Base-by-base conservation (phyloP, 1,140 invertebrate genomes). In the Euwallacea similis region DNA sequence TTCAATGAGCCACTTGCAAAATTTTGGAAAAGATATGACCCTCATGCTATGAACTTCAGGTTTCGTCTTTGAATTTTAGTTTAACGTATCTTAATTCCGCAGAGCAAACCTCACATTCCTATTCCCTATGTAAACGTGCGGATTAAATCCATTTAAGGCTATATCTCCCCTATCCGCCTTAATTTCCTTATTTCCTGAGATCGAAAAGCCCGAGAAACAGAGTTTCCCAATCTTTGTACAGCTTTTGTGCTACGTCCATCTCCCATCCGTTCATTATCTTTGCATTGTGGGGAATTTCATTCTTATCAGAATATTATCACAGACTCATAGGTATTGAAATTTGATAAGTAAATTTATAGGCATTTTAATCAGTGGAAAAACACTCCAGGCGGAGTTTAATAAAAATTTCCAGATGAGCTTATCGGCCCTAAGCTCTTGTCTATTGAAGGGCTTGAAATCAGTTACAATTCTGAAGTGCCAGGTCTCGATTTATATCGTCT, bases 401-500 rank as follows among this genome's bases (percentile, higher is more conserved):
- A 64, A 64, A 53, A 64, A 64, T 64, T 64, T 64, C 44, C 47
- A 64, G 44, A 64, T 64, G 62, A 53, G 47, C 8, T 64, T 47
- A 47, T 42, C 21, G 6, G 47, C 2, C 46, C 33, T 64, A 64
- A 53, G 47, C 33, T 47, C 44, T 13, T 46, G 21, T 44, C 15
- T 62, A 11, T 62, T 15, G 41, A 60, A 62, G 42, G 42, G 47
- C 42, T 64, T 21, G 21, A 64, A 64, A 64, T 64, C 62, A 64
- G 62, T 64, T 64, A 64, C 46, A 21, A 50, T 64, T 44, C 62
- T 64, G 15, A 33, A 15, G 62, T 64, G 62, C 53, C 62, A 50
- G 62, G 47, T 64, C 41, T 64, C 62, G 47, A 64, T 64, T 64
- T 64, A 53, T 64, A 53, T 64, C 47, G 62, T 64, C 62, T 64